phyloP scores from a whole-genome alignment of 2,797 vertebrate species.

The Hafferia zeledoni region DNA sequence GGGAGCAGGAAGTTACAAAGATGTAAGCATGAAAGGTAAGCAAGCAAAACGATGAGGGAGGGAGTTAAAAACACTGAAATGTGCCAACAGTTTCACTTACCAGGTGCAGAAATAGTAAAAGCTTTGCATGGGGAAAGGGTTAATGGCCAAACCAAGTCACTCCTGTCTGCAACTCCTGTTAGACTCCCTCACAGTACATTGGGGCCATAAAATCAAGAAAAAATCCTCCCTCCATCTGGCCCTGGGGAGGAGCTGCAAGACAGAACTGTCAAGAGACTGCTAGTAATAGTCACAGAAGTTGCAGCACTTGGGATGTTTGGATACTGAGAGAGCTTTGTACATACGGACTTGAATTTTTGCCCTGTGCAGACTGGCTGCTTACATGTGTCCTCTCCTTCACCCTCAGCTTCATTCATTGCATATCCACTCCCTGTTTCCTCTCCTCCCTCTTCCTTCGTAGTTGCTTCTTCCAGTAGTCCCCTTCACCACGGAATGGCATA shows the following conservation, averaged over 20 bases:
- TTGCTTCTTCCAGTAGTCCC: not conserved
- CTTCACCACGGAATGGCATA: not conserved
- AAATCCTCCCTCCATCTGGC: not conserved
- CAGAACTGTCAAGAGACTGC: not conserved
- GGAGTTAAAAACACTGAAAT: not conserved
- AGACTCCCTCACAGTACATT: not conserved
- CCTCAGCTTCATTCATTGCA: not conserved
- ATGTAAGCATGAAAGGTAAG: conserved; percentile 34
- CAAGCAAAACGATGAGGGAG: not conserved
- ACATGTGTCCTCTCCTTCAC: not conserved
- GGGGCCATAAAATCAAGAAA: not conserved
- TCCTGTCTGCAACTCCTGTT: not conserved
- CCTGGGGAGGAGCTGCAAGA: not conserved
- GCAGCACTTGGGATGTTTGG: not conserved
- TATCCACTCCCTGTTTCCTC: not conserved
- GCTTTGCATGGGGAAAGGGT: not conserved
- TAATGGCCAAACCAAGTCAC: not conserved
- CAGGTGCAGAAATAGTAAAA: not conserved
- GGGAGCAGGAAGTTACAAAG: conserved; percentile 39
- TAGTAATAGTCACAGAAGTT: not conserved
- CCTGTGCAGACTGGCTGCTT: not conserved
- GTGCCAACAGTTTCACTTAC: not conserved
- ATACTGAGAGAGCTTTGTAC: not conserved
- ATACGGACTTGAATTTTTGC: not conserved
- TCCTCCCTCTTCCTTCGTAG: not conserved